Base-by-base conservation (phyloP, 1,140 invertebrate genomes). In the Episyrphus balteatus region DNA sequence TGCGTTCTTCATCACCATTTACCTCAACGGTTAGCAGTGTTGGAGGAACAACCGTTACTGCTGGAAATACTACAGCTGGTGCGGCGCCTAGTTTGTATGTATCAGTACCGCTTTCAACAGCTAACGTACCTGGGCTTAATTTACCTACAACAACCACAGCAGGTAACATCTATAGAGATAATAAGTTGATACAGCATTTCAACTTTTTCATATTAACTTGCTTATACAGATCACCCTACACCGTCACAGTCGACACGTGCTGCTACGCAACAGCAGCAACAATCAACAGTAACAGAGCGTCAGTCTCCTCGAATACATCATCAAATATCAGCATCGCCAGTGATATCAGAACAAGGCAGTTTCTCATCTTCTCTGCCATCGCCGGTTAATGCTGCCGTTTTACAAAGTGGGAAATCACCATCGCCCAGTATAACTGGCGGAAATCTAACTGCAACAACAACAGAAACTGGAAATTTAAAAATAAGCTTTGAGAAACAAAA, bases 401-500 rank as follows among this genome's bases (percentile, higher is more conserved):
- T 58, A 39, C 62, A 66, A 48, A 66, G 59, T 36, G 62, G 62
- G 2, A 63, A 62, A 36, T 63, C 63, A 11, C 59, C 62, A 15
- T 54, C 56, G 1, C 30, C 60, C 38, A 52, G 39, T 15, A 53
- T 63, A 34, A 55, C 44, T 26, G 49, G 48, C 19, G 38, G 36
- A 30, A 59, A 55, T 46, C 47, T 59, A 2, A 64, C 58, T 0
- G 61, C 62, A 7, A 58, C 63, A 11, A 62, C 63, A 11, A 70
- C 70, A 32, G 73, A 64, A 43, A 64, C 57, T 39, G 70, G 69
- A 7, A 67, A 66, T 40, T 49, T 75, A 42, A 74, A 73, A 57
- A 74, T 74, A 13, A 71, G 67, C 39, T 74, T 65, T 49, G 73
- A 75, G 51, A 74, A 74, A 53, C 73, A 75, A 54, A 60, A 57